A percentile compares a stretch with the other conserved stretches of the same genome.
These are phyloP conservation scores for Acanthiza pusilla DNA, from an alignment of 2,797 vertebrate genomes.

Conservation along the genomic window DNA sequence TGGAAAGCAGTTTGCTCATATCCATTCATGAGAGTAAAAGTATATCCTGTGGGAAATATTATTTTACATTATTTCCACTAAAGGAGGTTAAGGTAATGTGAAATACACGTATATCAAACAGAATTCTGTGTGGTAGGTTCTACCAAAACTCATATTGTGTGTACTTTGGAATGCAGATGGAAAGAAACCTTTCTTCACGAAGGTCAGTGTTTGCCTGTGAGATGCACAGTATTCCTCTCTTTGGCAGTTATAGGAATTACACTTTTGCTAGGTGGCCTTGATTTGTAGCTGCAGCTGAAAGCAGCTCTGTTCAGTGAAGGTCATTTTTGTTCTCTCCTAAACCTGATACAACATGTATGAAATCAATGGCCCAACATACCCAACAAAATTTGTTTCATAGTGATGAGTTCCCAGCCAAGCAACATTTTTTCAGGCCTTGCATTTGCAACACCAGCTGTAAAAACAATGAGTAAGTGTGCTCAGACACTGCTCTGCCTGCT, in stretches of 20 bases:
- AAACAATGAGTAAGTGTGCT: neutral
- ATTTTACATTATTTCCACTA: neutral
- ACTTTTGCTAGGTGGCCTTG: neutral
- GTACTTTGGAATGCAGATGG: neutral
- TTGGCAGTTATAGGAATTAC: neutral
- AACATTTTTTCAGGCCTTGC: neutral
- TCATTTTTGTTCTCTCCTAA: neutral
- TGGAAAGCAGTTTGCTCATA: neutral
- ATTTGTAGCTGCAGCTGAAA: neutral
- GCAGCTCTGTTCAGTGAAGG: neutral
- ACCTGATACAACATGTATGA: neutral
- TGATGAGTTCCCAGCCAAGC: neutral
- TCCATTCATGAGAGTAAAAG: neutral
- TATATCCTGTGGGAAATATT: neutral
- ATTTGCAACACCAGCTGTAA: conserved; percentile 10
- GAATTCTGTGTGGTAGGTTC: neutral
- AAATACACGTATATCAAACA: neutral
- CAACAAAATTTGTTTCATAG: neutral
- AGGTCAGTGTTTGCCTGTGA: neutral
- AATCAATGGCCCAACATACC: neutral
- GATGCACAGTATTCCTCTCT: neutral
- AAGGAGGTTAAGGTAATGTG: neutral
- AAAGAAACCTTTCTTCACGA: neutral
- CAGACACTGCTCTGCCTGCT: neutral
- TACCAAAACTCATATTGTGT: neutral